Evolutionary conservation across 2,797 vertebrate genomes (phyloP).

Genomic region (Gallinago solitaria): DNA sequence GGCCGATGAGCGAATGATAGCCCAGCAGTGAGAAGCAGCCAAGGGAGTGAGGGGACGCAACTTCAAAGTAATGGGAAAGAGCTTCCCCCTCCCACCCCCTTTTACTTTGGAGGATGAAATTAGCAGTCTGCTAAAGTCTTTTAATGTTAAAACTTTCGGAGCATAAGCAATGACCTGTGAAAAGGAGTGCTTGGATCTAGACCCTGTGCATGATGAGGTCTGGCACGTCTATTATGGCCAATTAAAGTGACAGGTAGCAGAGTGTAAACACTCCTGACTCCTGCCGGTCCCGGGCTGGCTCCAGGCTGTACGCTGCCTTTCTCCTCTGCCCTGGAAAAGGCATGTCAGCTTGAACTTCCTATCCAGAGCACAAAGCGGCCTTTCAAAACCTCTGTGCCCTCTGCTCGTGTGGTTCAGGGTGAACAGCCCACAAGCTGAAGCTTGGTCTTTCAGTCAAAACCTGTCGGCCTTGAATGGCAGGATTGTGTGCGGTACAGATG

Average conservation of each 20-base stretch:
- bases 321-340: neutral
- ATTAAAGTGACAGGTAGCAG: constrained; percentile 66
- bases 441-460: neutral
- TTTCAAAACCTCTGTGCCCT: constrained; percentile 9
- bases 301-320: neutral
- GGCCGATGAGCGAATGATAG: neutral
- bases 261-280: constrained; percentile 31
- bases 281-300: constrained; percentile 3
- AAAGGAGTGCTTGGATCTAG: constrained; percentile 30
- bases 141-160: constrained; percentile 48
- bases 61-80: constrained; percentile 12
- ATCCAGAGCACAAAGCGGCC: constrained; percentile 11
- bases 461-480: neutral
- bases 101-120: neutral
- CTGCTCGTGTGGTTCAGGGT: neutral
- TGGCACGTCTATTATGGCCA: constrained; percentile 50
- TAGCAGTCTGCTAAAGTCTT: constrained; percentile 21
- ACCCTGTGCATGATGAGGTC: constrained; percentile 2
- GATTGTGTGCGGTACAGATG: accelerated
- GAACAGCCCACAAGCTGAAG: neutral
- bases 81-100: neutral
- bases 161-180: constrained; percentile 34
- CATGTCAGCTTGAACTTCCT: neutral
- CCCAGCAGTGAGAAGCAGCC: neutral
- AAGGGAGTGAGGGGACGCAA: neutral